phyloP scores from a whole-genome alignment of 1,140 invertebrate species.

The Bombus ignitus region DNA sequence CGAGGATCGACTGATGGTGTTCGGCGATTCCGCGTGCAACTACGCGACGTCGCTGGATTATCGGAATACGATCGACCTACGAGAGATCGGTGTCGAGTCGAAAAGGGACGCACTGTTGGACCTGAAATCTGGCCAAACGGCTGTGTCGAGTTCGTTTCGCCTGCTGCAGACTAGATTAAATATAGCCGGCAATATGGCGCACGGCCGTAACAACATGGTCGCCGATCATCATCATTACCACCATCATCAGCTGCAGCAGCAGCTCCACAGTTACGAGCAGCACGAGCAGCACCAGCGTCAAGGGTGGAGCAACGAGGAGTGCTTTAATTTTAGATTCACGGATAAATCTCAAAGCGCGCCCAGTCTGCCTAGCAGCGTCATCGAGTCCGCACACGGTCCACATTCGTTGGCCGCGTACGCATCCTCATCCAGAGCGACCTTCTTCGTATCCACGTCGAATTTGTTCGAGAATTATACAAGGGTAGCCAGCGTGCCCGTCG shows the following conservation, averaged over 20 bases:
- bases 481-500: constrained; percentile 83
- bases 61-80: constrained; percentile 79
- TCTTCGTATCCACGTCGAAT: constrained; percentile 63
- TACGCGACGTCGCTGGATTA: constrained; percentile 78
- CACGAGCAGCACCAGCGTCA: constrained; percentile 67
- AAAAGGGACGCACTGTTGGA: constrained; percentile 75
- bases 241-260: constrained; percentile 49
- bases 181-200: constrained; percentile 74
- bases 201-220: constrained; percentile 48
- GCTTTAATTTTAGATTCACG: constrained; percentile 82
- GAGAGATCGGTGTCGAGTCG: constrained; percentile 79
- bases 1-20: constrained; percentile 72
- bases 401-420: not conserved
- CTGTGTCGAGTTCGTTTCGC: constrained; percentile 68
- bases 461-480: constrained; percentile 75
- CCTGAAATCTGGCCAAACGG: constrained; percentile 74
- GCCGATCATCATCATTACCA: constrained; percentile 64
- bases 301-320: constrained; percentile 76
- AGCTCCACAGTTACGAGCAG: constrained; percentile 52
- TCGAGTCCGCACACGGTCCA: constrained; percentile 65
- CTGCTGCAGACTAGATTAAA: constrained; percentile 76
- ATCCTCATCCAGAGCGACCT: constrained; percentile 54
- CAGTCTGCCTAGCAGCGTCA: constrained; percentile 79
- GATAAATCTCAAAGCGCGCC: constrained; percentile 81
- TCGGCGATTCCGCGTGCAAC: constrained; percentile 68